Evolutionary conservation across 2,797 vertebrate species (phyloP).

Genomic region (Acrocephalus scirpaceus): DNA sequence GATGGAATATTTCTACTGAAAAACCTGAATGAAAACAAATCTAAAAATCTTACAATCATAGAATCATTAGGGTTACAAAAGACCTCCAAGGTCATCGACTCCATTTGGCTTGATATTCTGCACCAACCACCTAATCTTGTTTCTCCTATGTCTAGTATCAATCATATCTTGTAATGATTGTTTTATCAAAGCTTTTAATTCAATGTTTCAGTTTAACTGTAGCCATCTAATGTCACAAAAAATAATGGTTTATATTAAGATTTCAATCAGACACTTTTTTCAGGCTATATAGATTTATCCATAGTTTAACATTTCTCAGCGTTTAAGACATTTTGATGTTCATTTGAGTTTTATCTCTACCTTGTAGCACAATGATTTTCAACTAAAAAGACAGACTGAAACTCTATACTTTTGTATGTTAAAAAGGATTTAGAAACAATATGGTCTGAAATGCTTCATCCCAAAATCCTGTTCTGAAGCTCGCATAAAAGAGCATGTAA

Average conservation of each 20-base stretch:
- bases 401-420: not conserved
- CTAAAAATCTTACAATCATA: not conserved
- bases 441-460: not conserved
- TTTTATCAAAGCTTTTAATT: not conserved
- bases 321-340: not conserved
- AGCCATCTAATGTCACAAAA: not conserved
- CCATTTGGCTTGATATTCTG: not conserved
- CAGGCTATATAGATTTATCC: not conserved
- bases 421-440: not conserved
- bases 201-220: not conserved
- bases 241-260: not conserved
- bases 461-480: not conserved
- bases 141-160: not conserved
- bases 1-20: not conserved
- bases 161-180: not conserved
- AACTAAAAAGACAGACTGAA: not conserved
- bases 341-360: not conserved
- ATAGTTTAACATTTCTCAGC: not conserved
- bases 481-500: not conserved
- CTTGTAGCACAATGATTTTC: not conserved
- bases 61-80: not conserved
- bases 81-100: accelerated
- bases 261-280: not conserved
- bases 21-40: not conserved
- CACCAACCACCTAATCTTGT: not conserved